phyloP scores from a whole-genome alignment of 1,140 invertebrate species.

The Bombus superbus region DNA sequence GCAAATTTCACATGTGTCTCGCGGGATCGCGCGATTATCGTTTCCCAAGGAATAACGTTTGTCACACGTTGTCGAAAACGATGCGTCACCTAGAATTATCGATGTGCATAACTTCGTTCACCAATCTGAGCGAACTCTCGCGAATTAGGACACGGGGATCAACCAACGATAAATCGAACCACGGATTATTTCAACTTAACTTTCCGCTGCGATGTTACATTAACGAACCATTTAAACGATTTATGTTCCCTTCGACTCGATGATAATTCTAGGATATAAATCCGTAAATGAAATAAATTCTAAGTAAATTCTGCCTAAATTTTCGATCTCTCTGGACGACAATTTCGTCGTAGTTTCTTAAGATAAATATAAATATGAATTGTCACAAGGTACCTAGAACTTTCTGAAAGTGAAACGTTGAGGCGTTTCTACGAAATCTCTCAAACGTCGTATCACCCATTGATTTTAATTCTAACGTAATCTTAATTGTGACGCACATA shows the following conservation, averaged over 20 bases:
- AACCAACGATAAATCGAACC: neutral
- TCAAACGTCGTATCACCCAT: neutral
- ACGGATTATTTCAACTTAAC: neutral
- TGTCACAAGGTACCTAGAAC: too few relatives aligned
- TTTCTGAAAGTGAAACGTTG: too few relatives aligned
- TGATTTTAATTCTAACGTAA: neutral
- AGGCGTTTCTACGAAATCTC: neutral
- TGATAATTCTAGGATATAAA: too few relatives aligned
- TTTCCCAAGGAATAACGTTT: neutral
- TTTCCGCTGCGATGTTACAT: neutral
- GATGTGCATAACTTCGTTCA: slow-evolving; percentile 9
- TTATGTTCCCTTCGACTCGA: neutral
- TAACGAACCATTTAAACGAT: neutral
- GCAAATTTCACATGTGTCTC: neutral
- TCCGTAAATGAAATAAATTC: too few relatives aligned
- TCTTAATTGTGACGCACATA: neutral
- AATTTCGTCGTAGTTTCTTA: too few relatives aligned
- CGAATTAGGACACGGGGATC: neutral
- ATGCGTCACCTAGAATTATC: neutral
- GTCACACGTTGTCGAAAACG: neutral
- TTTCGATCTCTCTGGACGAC: too few relatives aligned
- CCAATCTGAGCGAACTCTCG: neutral
- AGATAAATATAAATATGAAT: too few relatives aligned
- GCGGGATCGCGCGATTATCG: neutral
- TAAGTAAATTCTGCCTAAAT: too few relatives aligned